phyloP scores from a whole-genome alignment of 2,888 invertebrate species.

The Shargacucullia verbasci region DNA sequence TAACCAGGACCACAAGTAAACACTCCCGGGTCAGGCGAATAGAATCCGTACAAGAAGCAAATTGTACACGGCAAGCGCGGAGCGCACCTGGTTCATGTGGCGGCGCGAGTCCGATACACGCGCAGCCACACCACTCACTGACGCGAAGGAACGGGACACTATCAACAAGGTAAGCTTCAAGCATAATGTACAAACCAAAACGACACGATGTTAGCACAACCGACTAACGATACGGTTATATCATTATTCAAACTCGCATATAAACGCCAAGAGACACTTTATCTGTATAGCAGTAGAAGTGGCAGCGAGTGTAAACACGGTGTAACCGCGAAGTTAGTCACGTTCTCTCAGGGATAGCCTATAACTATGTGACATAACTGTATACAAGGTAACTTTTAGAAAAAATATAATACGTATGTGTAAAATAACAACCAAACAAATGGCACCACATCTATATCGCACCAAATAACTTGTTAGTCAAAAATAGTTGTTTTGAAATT shows the following conservation, averaged over 20 bases:
- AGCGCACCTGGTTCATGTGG: constrained; percentile 27
- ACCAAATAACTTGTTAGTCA: constrained; percentile 73
- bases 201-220: constrained; percentile 39
- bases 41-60: constrained; percentile 60
- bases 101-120: neutral
- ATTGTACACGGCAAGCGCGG: constrained; percentile 57
- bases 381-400: constrained; percentile 78
- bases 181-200: constrained; percentile 49
- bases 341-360: constrained; percentile 38
- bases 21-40: constrained; percentile 43
- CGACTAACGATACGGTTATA: constrained; percentile 58
- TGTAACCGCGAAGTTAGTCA: constrained; percentile 31
- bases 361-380: constrained; percentile 60
- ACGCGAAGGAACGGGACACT: constrained; percentile 29
- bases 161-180: constrained; percentile 52
- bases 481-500: constrained; percentile 57
- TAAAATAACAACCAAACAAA: constrained; percentile 85
- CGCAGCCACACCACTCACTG: neutral
- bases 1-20: constrained; percentile 47
- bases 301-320: constrained; percentile 18
- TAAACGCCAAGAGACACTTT: constrained; percentile 32
- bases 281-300: constrained; percentile 1
- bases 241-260: constrained; percentile 56
- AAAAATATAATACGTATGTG: constrained; percentile 77
- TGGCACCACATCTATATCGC: constrained; percentile 85